Evolutionary conservation across 2,888 invertebrate species (phyloP).

Genomic region (Zootermopsis nevadensis): DNA sequence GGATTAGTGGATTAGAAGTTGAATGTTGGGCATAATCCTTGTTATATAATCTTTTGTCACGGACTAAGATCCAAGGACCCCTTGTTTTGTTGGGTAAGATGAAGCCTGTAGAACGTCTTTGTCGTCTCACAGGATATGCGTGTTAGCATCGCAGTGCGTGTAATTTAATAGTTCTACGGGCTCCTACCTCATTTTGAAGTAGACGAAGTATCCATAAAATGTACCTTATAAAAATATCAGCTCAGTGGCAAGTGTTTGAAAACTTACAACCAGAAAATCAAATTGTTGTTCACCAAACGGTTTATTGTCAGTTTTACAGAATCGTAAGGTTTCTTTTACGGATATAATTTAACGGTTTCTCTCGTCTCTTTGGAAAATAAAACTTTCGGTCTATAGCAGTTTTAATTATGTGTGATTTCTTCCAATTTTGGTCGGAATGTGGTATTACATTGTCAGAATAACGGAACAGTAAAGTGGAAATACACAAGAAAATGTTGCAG

Average conservation of each 20-base stretch:
- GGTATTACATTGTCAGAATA: not conserved
- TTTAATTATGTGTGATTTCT: not conserved
- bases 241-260: no score
- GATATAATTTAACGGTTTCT: not conserved
- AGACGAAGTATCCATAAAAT: not conserved
- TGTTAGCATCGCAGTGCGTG: not conserved
- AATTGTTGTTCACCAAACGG: not conserved
- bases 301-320: no score
- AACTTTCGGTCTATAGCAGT: not conserved
- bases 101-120: not conserved
- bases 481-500: no score
- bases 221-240: no score
- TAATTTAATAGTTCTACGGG: not conserved
- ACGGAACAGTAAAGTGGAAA: not conserved
- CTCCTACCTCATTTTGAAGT: not conserved
- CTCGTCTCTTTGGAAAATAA: not conserved
- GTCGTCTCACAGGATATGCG: not conserved
- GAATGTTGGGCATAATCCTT: slow-evolving; percentile 19
- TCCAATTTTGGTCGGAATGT: not conserved
- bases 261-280: slow-evolving; percentile 4
- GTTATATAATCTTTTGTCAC: slow-evolving; percentile 22
- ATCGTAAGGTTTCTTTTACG: not conserved
- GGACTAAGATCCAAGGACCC: slow-evolving; percentile 13
- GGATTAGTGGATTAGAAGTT: slow-evolving; percentile 13
- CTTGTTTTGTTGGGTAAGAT: slow-evolving; percentile 5